phyloP scores from a whole-genome alignment of 2,113 vertebrate species.

The Myocastor coypus region DNA sequence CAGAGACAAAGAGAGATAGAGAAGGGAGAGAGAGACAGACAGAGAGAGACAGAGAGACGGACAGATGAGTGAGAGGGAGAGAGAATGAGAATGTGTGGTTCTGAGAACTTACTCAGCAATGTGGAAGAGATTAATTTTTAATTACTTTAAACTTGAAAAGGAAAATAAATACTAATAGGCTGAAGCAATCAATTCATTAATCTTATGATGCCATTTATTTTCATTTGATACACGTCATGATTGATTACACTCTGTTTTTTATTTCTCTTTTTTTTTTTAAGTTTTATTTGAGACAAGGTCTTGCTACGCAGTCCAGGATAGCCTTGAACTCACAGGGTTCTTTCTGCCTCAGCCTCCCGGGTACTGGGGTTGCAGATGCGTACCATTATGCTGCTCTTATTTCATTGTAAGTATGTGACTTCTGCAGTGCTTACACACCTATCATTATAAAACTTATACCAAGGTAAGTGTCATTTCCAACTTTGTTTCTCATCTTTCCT shows the following conservation, averaged over 20 bases:
- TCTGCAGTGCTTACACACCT: not conserved
- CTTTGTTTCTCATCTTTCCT: not conserved
- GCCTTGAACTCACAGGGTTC: not conserved
- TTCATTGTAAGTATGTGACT: constrained; percentile 28
- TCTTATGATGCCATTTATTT: constrained; percentile 62
- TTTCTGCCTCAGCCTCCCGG: not conserved
- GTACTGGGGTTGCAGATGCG: not conserved
- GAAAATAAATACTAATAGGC: constrained; percentile 74
- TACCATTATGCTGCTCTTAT: not conserved
- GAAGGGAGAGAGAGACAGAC: not conserved
- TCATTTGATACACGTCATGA: constrained; percentile 20
- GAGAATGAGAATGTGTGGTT: constrained; percentile 29
- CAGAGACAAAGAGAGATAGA: too few relatives aligned
- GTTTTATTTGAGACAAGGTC: not conserved
- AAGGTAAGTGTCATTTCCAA: not conserved
- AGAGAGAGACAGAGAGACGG: not conserved
- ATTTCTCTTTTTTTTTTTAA: not conserved
- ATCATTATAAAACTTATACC: not conserved
- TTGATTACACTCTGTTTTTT: constrained; percentile 33
- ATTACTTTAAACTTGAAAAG: constrained; percentile 68
- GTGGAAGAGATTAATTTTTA: constrained; percentile 72
- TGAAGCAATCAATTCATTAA: constrained; percentile 72
- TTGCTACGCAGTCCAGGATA: not conserved
- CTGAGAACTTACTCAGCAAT: constrained; percentile 55
- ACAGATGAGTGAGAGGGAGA: not conserved